Base-by-base conservation (phyloP, 2,888 invertebrate species). In the Cynaeus angustus region DNA sequence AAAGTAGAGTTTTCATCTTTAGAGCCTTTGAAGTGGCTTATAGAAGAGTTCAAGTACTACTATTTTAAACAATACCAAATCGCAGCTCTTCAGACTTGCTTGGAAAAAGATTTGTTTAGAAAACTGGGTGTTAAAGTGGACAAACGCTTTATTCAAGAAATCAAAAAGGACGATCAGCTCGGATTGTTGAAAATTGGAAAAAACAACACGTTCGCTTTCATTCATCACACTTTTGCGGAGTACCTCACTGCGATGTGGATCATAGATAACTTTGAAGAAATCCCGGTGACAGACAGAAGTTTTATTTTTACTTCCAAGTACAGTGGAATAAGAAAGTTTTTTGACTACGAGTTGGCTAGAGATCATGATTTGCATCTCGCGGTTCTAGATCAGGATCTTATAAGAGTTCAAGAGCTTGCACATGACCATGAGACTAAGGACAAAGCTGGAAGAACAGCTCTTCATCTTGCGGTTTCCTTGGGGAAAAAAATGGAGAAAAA, bases 201-300 rank as follows among this genome's bases (percentile, higher is more conserved):
- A 21, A 9, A 48, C 8, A n/a, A 48, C 7, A 48, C 14, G 4
- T 48, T 9, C 13, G 14, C 30, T 13, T 53, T 53, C n/a, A 13
- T 0, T 28, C 53, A 53, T 14, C 10, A 10, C 3, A 53, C 10
- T 13, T n/a, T 37, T 3, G 14, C 53, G 4, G 12, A 53, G 13
- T 53, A 37, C 13, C 30, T 53, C 5, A 12, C 53, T 3, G 53
- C 53, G 3, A 3, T 13, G 12, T 53, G 53, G 53, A 7, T 53
- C 1, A 33, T 6, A 1, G 37, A 33, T 2, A 37, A 53, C 33
- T 30, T 37, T 9, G 10, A 53, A 7, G 3, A 8, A 12, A 7
- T 53, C 14, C 37, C 53, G 12, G 4, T 4, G 8, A n/a, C 3
- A 10, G 30, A 9, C 8, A 33, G 37, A 13, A 1, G n/a, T 9